A percentile compares a stretch with the other conserved stretches of the same genome.
Conservation (phyloP, 1,140 invertebrate genomes). For the Euura lappo region DNA sequence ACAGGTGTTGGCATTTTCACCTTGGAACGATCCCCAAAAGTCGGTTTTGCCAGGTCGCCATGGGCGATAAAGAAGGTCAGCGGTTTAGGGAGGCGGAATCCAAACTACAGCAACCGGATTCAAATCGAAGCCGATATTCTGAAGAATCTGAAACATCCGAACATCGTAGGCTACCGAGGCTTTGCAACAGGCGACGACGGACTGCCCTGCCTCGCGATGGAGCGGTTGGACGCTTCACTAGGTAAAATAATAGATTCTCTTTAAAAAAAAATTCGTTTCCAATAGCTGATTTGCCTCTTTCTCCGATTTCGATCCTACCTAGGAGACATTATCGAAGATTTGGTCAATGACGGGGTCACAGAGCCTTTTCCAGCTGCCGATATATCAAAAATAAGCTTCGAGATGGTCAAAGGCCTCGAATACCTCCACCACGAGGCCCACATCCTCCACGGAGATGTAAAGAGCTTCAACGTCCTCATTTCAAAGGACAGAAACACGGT, state of each 20-base stretch:
- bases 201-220: conserved; percentile 73
- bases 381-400: conserved; percentile 70
- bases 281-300: not conserved
- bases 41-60: conserved; percentile 71
- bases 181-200: conserved; percentile 68
- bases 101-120: conserved; percentile 64
- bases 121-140: conserved; percentile 74
- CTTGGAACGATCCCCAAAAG: conserved; percentile 72
- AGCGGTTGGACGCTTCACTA: conserved; percentile 70
- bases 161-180: conserved; percentile 83
- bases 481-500: conserved; percentile 75
- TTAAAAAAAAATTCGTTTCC: not conserved
- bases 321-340: conserved; percentile 75
- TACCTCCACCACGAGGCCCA: conserved; percentile 78
- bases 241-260: conserved; percentile 40
- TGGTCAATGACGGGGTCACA: conserved; percentile 61
- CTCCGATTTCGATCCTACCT: conserved; percentile 29
- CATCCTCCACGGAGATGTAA: conserved; percentile 84
- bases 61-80: conserved; percentile 83
- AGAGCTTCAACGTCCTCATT: conserved; percentile 82
- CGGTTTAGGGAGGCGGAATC: conserved; percentile 45
- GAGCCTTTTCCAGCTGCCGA: conserved; percentile 67
- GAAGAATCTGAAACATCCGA: conserved; percentile 77
- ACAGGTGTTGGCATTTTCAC: conserved; percentile 79
- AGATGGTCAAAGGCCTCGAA: conserved; percentile 74